Conservation (phyloP, 92 coral and sea anemone species). For the Epizoanthus rinbou region DNA sequence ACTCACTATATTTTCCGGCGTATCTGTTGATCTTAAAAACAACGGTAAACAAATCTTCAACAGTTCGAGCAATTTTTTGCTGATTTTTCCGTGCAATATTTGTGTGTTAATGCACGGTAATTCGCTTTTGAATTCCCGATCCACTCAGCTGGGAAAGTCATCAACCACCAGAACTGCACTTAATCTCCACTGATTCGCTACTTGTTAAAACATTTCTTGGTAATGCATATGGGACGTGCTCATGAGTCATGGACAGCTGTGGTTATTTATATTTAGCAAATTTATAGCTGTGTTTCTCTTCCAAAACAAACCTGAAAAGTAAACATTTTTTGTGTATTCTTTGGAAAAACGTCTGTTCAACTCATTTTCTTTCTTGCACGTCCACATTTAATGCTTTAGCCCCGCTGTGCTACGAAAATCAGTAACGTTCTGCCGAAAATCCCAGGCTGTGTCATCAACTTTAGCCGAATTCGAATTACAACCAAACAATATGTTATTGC, state of each 20-base stretch:
- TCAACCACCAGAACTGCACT: slow-evolving; percentile 4
- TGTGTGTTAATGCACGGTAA: slow-evolving; percentile 1
- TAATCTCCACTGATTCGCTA: slow-evolving; percentile 35
- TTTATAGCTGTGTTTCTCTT: slow-evolving; percentile 21
- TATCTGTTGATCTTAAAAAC: slow-evolving; percentile 13
- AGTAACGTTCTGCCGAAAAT: slow-evolving; percentile 4
- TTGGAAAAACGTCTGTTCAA: slow-evolving; percentile 21
- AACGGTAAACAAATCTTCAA: not conserved
- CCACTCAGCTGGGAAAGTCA: slow-evolving; percentile 25
- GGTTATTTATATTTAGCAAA: not conserved
- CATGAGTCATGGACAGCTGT: slow-evolving; percentile 3
- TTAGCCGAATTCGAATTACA: slow-evolving; percentile 52
- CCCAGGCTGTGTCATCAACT: slow-evolving; percentile 46
- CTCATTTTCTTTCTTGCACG: not conserved
- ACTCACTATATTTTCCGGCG: slow-evolving; percentile 3
- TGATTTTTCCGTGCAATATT: slow-evolving; percentile 10
- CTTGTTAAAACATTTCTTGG: not conserved
- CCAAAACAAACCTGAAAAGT: slow-evolving; percentile 27
- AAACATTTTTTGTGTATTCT: slow-evolving; percentile 21
- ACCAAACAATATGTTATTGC: slow-evolving; percentile 67
- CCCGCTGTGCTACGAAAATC: slow-evolving; percentile 7
- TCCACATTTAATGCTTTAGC: not conserved
- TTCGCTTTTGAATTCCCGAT: slow-evolving; percentile 26
- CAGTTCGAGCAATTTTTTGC: not conserved
- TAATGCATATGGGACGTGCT: slow-evolving; percentile 25